phyloP scores from a whole-genome alignment of 1,140 invertebrate species.

The Palaemon carinicauda region DNA sequence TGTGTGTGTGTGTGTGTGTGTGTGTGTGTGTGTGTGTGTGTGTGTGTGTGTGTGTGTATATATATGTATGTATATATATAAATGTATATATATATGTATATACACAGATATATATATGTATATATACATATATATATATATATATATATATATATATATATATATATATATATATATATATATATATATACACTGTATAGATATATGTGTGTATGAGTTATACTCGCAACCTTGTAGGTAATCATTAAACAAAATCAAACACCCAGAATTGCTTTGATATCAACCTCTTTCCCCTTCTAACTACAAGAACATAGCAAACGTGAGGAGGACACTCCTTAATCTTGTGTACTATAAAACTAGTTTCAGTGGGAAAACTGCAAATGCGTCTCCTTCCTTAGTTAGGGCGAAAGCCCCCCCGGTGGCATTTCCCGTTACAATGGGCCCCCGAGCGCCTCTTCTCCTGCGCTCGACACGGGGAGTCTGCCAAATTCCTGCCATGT shows the following conservation, averaged over 20 bases:
- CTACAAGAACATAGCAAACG: too few relatives aligned
- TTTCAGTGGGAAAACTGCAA: too few relatives aligned
- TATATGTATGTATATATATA: not conserved
- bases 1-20: not conserved
- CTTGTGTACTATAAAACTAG: too few relatives aligned
- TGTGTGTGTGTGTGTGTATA: not conserved
- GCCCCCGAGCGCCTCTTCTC: too few relatives aligned
- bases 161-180: conserved; percentile 2
- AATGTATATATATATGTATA: not conserved
- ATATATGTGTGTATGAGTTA: not conserved
- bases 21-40: not conserved
- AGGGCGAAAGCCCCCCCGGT: too few relatives aligned
- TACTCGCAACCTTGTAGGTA: not conserved
- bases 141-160: conserved; percentile 2
- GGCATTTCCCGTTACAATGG: too few relatives aligned
- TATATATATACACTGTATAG: not conserved
- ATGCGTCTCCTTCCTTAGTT: too few relatives aligned
- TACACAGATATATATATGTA: not conserved
- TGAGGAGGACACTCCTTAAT: too few relatives aligned
- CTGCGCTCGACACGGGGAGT: too few relatives aligned
- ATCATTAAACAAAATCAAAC: not conserved
- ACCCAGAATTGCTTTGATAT: not conserved
- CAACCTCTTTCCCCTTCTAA: not conserved
- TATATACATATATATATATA: not conserved
- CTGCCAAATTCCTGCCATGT: too few relatives aligned